phyloP scores from a whole-genome alignment of 2,113 vertebrate species.

The Cryptotis parvus region DNA sequence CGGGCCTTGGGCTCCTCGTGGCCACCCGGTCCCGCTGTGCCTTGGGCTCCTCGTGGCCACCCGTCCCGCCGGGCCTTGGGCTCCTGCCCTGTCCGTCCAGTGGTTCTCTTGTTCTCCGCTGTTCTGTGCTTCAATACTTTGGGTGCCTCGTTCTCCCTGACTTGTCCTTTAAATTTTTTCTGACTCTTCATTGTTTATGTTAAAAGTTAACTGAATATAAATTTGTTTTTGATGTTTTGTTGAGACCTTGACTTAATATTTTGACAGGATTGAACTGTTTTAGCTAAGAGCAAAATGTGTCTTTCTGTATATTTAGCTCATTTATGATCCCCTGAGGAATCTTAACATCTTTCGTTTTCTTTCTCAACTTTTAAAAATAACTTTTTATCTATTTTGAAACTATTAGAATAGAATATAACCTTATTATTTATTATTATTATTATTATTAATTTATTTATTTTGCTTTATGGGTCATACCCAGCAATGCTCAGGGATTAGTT shows the following conservation, averaged over 20 bases:
- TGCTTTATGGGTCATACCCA: no score
- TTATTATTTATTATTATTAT: no score
- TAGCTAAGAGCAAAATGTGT: neutral
- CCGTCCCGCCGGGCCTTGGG: no score
- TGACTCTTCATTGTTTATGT: constrained; percentile 6
- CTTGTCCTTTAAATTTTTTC: neutral
- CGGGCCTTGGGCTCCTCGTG: no score
- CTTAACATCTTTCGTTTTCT: constrained; percentile 10
- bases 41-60: no score
- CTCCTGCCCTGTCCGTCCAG: neutral
- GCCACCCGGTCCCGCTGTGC: no score
- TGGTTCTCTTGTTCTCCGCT: neutral
- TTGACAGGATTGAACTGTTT: constrained; percentile 2
- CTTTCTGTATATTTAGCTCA: neutral
- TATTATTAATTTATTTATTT: no score
- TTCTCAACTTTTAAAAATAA: neutral
- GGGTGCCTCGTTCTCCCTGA: neutral
- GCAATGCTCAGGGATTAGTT: no score
- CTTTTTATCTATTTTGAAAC: neutral
- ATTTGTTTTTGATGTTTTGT: constrained; percentile 12
- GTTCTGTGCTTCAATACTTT: neutral
- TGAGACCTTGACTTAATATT: constrained; percentile 21
- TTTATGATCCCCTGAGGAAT: neutral
- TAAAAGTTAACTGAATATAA: neutral
- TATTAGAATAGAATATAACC: neutral